Evolutionary conservation across 2,797 vertebrate species (phyloP), one percentile per base, ranked within the genome.

Genomic region (Esox masquinongy): DNA sequence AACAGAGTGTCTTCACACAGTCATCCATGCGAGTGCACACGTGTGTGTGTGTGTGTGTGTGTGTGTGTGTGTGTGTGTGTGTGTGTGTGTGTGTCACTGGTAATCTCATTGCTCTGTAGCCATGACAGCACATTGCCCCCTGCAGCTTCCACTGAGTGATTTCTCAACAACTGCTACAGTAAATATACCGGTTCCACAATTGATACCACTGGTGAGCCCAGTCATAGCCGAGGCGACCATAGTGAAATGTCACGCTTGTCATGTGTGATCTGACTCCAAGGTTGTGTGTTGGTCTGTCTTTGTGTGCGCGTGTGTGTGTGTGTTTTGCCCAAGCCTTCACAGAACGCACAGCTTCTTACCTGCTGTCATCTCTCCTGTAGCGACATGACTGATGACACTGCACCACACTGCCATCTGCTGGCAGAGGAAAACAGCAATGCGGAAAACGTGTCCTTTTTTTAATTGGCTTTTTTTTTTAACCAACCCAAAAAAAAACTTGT

Each of bases 371-470:
- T 69, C 56, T 64, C 16, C 22, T 31, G 24, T n/a, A 36, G 70
- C 7, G 11, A 19, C 36, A 8, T 12, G 56, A 51, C 19, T 72
- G 22, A 63, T 64, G 56, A 8, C 2, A 26, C 5, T 14, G 77
- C 79, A 84, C 75, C 72, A 14, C 78, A 88, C 86, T 91, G 89
- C 84, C 91, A 89, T 78, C 93, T 91, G 72, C 75, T 88, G 91
- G 87, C 56, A 24, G 7, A 12, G 56, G 77, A 49, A 22, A 29
- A 31, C 64, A 17, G 16, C 64, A 36, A 67, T 26, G 8, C 16
- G 5, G 16, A 56, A 39, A 39, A 39, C 14, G 12, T 2, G 16
- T 56, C n/a, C 15, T 16, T 67, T 36, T 67, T 67, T 6, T 4
- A 29, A 34, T 66, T 17, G 64, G 29, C 64, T 66, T 12, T 24